Percentiles rank a stretch among this genome's conserved stretches.
phyloP scores from a whole-genome alignment of 2,113 vertebrate species.

The Xiphias gladius region DNA sequence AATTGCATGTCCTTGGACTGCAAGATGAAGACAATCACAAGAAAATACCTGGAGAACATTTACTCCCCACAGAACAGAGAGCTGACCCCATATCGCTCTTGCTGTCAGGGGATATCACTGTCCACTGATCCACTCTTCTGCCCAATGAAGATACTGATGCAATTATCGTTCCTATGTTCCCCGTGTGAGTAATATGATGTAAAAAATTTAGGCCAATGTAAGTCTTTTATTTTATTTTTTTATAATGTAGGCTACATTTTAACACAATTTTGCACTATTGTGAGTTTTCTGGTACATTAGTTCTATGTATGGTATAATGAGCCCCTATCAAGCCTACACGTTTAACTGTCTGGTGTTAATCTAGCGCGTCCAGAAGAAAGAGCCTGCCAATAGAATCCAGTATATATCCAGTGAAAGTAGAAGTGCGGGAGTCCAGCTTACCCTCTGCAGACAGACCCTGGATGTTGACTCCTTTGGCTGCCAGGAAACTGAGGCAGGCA shows the following conservation, averaged over 20 bases:
- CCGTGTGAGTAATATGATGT: not conserved
- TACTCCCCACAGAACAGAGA: not conserved
- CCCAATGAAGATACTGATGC: not conserved
- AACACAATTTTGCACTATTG: not conserved
- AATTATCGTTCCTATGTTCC: not conserved
- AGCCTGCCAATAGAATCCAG: constrained; percentile 8
- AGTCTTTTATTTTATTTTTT: not conserved
- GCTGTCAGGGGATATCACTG: not conserved
- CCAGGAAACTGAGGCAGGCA: constrained; percentile 97
- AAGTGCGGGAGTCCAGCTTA: constrained; percentile 76
- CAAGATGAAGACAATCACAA: not conserved
- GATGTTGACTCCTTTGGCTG: constrained; percentile 98
- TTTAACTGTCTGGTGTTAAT: constrained; percentile 30
- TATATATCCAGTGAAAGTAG: constrained; percentile 17
- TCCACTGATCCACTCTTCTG: not conserved
- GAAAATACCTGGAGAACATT: not conserved
- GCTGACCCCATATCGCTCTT: not conserved
- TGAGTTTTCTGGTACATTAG: constrained; percentile 25
- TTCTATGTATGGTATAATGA: constrained; percentile 19
- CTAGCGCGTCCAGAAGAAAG: constrained; percentile 11
- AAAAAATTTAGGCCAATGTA: not conserved
- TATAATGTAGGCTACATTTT: not conserved
- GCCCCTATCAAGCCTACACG: not conserved
- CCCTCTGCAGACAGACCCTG: constrained; percentile 99
- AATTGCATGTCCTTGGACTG: not conserved